These are phyloP conservation scores for Drosophila sp. DNA, from an alignment of 1,140 invertebrate species.

Conservation along the genomic window DNA sequence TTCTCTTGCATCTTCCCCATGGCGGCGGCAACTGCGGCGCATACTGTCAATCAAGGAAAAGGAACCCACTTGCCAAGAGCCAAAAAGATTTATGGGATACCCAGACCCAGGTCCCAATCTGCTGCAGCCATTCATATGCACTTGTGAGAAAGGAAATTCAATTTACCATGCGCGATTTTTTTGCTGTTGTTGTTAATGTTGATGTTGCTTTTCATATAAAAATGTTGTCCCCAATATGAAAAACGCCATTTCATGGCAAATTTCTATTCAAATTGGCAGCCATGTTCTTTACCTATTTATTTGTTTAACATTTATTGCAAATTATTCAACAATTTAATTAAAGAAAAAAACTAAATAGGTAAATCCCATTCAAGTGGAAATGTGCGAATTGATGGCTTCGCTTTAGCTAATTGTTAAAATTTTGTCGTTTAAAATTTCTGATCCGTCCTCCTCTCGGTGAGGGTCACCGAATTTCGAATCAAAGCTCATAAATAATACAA, in stretches of 20 bases:
- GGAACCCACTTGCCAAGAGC: slow-evolving; percentile 59
- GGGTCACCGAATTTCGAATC: slow-evolving; percentile 44
- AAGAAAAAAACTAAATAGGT: slow-evolving; percentile 32
- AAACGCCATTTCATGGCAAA: slow-evolving; percentile 81
- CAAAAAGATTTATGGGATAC: slow-evolving; percentile 65
- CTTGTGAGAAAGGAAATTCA: slow-evolving; percentile 63
- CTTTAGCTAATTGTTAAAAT: slow-evolving; percentile 38
- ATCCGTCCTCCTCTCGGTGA: slow-evolving; percentile 45
- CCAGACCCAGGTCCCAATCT: slow-evolving; percentile 19
- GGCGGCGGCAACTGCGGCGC: slow-evolving; percentile 27
- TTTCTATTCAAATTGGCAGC: slow-evolving; percentile 67
- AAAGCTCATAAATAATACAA: slow-evolving; percentile 61
- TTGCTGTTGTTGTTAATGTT: neutral
- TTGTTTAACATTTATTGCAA: slow-evolving; percentile 35
- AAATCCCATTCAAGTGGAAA: slow-evolving; percentile 61
- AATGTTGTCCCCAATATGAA: slow-evolving; percentile 66
- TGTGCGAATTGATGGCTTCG: slow-evolving; percentile 63
- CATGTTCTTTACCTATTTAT: slow-evolving; percentile 56
- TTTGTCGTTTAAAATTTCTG: slow-evolving; percentile 17
- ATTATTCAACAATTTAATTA: slow-evolving; percentile 46
- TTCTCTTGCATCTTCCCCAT: slow-evolving; percentile 21
- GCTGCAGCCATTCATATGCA: slow-evolving; percentile 37
- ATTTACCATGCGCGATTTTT: slow-evolving; percentile 57
- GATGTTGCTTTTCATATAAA: slow-evolving; percentile 26
- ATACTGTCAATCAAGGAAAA: slow-evolving; percentile 64